phyloP scores from a whole-genome alignment of 2,888 invertebrate species.

The Ennomos erosarius region DNA sequence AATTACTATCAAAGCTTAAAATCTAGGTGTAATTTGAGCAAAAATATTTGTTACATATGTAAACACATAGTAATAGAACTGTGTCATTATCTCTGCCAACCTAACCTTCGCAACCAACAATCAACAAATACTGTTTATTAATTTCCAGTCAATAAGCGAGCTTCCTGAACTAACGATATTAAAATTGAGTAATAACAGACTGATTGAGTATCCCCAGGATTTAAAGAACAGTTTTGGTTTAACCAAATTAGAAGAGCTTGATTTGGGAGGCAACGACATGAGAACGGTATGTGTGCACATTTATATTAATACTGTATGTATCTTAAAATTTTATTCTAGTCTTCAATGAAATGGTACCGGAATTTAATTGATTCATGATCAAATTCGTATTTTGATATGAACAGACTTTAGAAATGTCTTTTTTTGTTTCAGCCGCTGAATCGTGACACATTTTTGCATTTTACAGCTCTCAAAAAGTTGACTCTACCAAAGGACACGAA shows the following conservation, averaged over 20 bases:
- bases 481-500: slow-evolving; percentile 60
- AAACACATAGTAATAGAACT: no score
- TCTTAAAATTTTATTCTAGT: background rate
- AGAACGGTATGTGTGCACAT: slow-evolving; percentile 65
- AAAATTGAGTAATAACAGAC: slow-evolving; percentile 71
- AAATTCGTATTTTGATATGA: no score
- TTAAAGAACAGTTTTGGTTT: slow-evolving; percentile 70
- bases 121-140: slow-evolving; percentile 6
- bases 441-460: slow-evolving; percentile 63
- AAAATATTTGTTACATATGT: slow-evolving; percentile 14
- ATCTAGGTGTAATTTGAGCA: no score
- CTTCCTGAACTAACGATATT: slow-evolving; percentile 64
- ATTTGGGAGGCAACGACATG: slow-evolving; percentile 79
- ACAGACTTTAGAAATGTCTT: no score
- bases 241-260: slow-evolving; percentile 70
- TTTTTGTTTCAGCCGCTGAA: slow-evolving; percentile 64
- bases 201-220: slow-evolving; percentile 75
- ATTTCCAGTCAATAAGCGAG: slow-evolving; percentile 76
- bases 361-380: no score
- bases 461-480: slow-evolving; percentile 64
- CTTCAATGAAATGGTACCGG: no score
- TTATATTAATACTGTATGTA: slow-evolving; percentile 4
- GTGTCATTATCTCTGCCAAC: no score
- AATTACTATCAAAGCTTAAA: no score
- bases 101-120: no score